Conservation (phyloP, 2,888 invertebrate species). For the Lobophora halterata region DNA sequence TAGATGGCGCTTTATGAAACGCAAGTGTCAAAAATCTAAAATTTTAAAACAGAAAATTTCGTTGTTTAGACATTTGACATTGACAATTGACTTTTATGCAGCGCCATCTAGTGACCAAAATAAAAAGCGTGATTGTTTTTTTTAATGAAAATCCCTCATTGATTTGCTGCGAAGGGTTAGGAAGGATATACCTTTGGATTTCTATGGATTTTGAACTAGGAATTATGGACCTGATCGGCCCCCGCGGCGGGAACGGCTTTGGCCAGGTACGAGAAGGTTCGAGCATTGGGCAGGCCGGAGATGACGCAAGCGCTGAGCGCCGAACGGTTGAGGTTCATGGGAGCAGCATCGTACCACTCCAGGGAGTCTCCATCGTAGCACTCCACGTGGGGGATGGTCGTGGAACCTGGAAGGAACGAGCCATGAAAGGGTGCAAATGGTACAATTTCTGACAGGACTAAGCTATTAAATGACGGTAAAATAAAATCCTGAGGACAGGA, state of each 20-base stretch:
- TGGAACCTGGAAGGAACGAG: constrained; percentile 79
- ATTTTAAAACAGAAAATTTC: too few species aligned
- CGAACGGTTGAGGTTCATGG: constrained; percentile 91
- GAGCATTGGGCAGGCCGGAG: constrained; percentile 84
- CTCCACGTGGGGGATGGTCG: constrained; percentile 88
- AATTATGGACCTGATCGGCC: constrained; percentile 67
- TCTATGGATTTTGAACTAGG: constrained; percentile 31
- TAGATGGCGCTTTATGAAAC: too few species aligned
- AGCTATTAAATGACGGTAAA: too few species aligned
- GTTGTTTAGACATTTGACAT: too few species aligned
- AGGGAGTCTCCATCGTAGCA: constrained; percentile 85
- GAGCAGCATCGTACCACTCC: constrained; percentile 85
- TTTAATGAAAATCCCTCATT: too few species aligned
- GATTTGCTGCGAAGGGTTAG: constrained; percentile 11
- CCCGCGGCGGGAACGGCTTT: constrained; percentile 74
- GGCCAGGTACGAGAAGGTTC: constrained; percentile 82
- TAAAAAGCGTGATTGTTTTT: too few species aligned
- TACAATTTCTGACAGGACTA: too few species aligned
- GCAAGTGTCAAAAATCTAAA: too few species aligned
- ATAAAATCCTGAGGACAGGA: too few species aligned
- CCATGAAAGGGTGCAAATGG: too few species aligned
- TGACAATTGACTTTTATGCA: too few species aligned
- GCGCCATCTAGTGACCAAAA: too few species aligned
- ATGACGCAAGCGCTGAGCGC: constrained; percentile 90
- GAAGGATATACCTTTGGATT: background rate